A percentile compares a stretch with the other conserved stretches of the same genome.
These are phyloP conservation scores for Drosophila tripunctata DNA, from an alignment of 2,888 invertebrate species.

Conservation along the genomic window DNA sequence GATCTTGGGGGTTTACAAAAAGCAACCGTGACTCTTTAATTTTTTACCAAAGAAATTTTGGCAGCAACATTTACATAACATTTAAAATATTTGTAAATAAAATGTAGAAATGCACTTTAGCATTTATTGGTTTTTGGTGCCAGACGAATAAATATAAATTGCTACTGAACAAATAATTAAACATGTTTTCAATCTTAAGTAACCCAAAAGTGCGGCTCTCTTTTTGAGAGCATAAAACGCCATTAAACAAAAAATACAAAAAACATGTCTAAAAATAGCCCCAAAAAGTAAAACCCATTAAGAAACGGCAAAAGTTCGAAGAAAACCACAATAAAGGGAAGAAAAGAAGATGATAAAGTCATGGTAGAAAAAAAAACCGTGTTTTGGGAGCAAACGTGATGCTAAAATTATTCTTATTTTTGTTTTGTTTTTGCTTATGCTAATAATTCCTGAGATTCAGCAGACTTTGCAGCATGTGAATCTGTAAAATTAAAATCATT, in stretches of 20 bases:
- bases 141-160: slow-evolving; percentile 5
- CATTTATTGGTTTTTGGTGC: slow-evolving; percentile 50
- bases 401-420: slow-evolving; percentile 48
- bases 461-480: slow-evolving; percentile 52
- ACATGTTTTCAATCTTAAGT: slow-evolving; percentile 25
- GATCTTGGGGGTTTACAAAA: slow-evolving; percentile 21
- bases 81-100: background rate
- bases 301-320: slow-evolving; percentile 18
- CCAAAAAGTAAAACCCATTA: slow-evolving; percentile 32
- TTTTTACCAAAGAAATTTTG: background rate
- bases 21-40: background rate
- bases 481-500: slow-evolving; percentile 30
- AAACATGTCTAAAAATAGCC: slow-evolving; percentile 47
- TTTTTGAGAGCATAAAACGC: slow-evolving; percentile 44
- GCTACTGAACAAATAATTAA: slow-evolving; percentile 12
- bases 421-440: slow-evolving; percentile 35
- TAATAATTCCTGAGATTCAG: slow-evolving; percentile 35
- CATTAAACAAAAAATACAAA: slow-evolving; percentile 13
- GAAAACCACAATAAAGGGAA: slow-evolving; percentile 17
- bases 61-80: background rate
- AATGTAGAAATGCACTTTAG: slow-evolving; percentile 33
- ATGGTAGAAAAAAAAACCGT: slow-evolving; percentile 23
- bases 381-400: slow-evolving; percentile 71
- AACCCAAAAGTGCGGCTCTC: slow-evolving; percentile 7
- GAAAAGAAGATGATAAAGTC: slow-evolving; percentile 6